These are phyloP conservation scores for Nannoperca obscura DNA, from an alignment of 2,797 vertebrate genomes.

Conservation along the genomic window DNA sequence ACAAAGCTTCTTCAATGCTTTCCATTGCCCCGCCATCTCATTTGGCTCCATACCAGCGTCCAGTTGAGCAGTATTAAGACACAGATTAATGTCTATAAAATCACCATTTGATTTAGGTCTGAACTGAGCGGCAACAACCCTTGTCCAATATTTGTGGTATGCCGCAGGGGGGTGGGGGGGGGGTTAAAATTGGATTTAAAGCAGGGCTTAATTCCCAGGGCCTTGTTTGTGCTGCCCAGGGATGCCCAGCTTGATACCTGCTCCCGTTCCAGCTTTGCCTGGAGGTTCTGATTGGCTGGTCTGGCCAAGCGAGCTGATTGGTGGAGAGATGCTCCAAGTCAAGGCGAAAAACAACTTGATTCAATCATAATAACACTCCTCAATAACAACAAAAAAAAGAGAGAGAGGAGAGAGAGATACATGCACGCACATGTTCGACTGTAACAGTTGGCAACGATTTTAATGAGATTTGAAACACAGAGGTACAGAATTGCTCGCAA, in stretches of 20 bases:
- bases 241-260: conserved; percentile 73
- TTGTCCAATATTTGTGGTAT: conserved; percentile 70
- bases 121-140: conserved; percentile 43
- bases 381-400: conserved; percentile 16
- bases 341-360: conserved; percentile 77
- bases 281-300: conserved; percentile 70
- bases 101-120: conserved; percentile 61
- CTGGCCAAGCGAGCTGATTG: conserved; percentile 64
- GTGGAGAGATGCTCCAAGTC: conserved; percentile 50
- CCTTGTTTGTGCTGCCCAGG: conserved; percentile 74
- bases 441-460: conserved; percentile 75
- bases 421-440: conserved; percentile 62
- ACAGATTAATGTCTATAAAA: conserved; percentile 68
- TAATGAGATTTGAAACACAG: conserved; percentile 69
- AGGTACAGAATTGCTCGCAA: conserved; percentile 11
- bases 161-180: not conserved
- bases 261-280: conserved; percentile 57
- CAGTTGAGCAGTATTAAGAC: conserved; percentile 53
- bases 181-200: conserved; percentile 74
- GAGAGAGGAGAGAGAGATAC: conserved; percentile 13
- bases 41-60: conserved; percentile 45
- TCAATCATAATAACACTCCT: conserved; percentile 66
- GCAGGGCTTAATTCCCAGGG: conserved; percentile 65
- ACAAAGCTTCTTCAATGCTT: not conserved
- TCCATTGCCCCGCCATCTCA: conserved; percentile 29